Evolutionary conservation across 2,113 vertebrate genomes (phyloP).

Genomic region (Nibea albiflora): DNA sequence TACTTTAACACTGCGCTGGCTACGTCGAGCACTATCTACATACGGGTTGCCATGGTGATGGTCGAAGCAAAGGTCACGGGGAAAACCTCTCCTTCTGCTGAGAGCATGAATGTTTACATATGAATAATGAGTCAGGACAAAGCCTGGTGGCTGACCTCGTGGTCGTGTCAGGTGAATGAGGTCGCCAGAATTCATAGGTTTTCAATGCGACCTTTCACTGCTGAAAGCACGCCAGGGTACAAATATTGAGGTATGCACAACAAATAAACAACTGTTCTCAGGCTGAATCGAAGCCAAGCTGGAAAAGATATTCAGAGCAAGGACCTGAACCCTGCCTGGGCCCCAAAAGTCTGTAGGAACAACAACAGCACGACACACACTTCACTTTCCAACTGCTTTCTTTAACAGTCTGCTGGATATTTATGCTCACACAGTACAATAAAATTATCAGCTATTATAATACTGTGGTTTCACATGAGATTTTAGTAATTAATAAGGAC

Average conservation of each 20-base stretch:
- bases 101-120: neutral
- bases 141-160: neutral
- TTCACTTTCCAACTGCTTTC: neutral
- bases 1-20: neutral
- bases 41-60: neutral
- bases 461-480: neutral
- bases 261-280: neutral
- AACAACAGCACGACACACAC: neutral
- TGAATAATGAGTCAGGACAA: neutral
- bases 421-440: neutral
- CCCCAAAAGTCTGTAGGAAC: neutral
- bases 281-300: neutral
- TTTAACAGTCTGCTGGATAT: neutral
- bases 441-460: neutral
- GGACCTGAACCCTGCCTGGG: neutral
- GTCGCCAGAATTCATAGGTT: neutral
- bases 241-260: neutral
- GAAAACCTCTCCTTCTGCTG: neutral
- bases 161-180: neutral
- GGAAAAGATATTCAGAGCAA: neutral
- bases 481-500: neutral
- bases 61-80: neutral
- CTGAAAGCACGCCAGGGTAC: neutral
- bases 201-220: no score
- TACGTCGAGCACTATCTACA: neutral